Evolutionary conservation across 35 echinoderm and acorn worm species (phyloP), one percentile per base, ranked within the genome.

Genomic region (Chiridota heheva): DNA sequence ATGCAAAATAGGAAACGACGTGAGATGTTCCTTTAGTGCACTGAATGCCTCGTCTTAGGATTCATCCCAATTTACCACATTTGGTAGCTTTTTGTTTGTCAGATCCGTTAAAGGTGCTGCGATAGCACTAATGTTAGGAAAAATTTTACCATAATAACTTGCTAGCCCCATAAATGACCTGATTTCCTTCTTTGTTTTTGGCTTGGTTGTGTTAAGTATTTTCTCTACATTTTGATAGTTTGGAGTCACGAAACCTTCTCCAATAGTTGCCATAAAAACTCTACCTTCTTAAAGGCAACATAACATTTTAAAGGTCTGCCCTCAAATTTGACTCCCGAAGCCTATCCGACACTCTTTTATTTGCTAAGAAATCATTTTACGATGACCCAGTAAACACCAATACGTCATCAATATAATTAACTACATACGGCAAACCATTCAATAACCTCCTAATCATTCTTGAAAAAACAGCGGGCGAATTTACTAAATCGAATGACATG

Each of bases 281-380:
- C 87, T n/a, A 90, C n/a, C 2, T 44, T 16, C 22, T 79, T 1
- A 56, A 44, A 90, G 1, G 78, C 87, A 39, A 90, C 18, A 18
- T 47, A 72, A 45, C 86, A 89, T 58, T 89, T 89, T 13, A n/a
- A 76, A 22, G 86, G 86, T 41, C 67, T 18, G 86, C 86, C 42
- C 63, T 88, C 25, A 88, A 38, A 18, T 69, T 43, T 1, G 76
- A 74, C 29, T 16, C 33, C 33, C 78, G 41, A 20, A 82, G 44
- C 35, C 65, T 16, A 32, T 7, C 1, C 20, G 82, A 60, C 2
- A 63, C 48, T 75, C 70, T 64, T 63, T 53, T 69, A 1, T 77
- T 13, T 27, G 34, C 51, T 6, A 80, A 17, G 7, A 80, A 18
- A 53, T 81, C 58, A 15, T 81, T 25, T 37, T 81, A 61, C 85